Evolutionary conservation across 2,113 vertebrate species (phyloP), one percentile per base, ranked within the genome.

Genomic region (Ophthalmolycus amberensis): DNA sequence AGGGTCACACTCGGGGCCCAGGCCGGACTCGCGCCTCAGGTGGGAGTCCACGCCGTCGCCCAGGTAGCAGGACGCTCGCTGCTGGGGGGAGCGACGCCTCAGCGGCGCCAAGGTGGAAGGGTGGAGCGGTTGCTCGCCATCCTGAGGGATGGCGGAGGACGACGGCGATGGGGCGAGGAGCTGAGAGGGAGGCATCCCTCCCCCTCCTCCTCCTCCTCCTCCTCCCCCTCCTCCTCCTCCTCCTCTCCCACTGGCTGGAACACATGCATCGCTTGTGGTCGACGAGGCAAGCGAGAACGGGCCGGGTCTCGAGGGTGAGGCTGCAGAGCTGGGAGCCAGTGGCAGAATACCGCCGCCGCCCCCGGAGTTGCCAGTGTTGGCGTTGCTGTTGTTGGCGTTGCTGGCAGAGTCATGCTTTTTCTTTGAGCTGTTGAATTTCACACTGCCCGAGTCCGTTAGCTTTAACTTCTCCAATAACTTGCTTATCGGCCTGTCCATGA

Each of bases 401-500:
- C 79, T 95, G 71, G 92, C 90, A 59, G 94, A 83, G 80, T 96
- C 96, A 0, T 95, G 95, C 75, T 97, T 97, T 78, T 96, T 96
- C 92, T 96, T 96, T 6, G 94, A 94, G 65, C 93, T 92, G 91
- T 95, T 94, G 85, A 97, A 96, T 92, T 96, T 97, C 80, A 94
- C 96, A 82, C 96, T 97, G 77, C 95, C 95, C 0, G 96, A 96
- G 90, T 97, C 96, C 2, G 95, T 95, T 52, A 96, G 93, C 91
- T 96, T 96, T 77, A 97, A 88, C 90, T 97, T 97, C 85, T 94
- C 96, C 90, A 96, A 80, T 63, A 97, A 85, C 88, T 96, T 96
- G 86, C 95, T 96, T 72, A 96, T 96, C 6, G 96, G 93, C 58
- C 94, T 92, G 93, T 97, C 96, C 96, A 97, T 97, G 89, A 76